phyloP scores from a whole-genome alignment of 2,113 vertebrate species.

The Motacilla tschutschensis region DNA sequence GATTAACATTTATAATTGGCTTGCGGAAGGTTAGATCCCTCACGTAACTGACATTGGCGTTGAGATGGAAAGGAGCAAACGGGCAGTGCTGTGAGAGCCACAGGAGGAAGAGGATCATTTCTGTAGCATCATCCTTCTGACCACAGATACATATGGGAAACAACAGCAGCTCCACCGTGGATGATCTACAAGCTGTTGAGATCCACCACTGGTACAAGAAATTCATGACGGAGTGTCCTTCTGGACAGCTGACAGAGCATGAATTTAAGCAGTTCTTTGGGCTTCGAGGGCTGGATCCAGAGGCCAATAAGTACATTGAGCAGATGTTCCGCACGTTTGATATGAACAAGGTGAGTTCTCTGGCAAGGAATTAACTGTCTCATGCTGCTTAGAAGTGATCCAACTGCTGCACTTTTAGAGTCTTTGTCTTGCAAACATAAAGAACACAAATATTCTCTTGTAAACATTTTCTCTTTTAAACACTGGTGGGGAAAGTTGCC shows the following conservation, averaged over 20 bases:
- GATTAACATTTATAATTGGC: constrained; percentile 46
- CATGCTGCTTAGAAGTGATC: neutral
- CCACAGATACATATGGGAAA: constrained; percentile 77
- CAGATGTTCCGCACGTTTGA: constrained; percentile 95
- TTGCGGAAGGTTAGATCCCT: neutral
- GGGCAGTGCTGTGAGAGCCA: neutral
- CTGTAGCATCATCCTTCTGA: neutral
- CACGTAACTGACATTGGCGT: neutral
- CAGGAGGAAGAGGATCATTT: neutral
- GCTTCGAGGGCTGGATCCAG: constrained; percentile 80
- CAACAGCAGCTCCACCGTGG: constrained; percentile 78
- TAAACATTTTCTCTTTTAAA: neutral
- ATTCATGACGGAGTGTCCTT: constrained; percentile 91
- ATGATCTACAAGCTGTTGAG: constrained; percentile 88
- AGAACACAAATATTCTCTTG: neutral
- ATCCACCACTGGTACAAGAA: constrained; percentile 95
- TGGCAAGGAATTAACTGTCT: neutral
- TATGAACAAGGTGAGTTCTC: constrained; percentile 88
- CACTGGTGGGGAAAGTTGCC: neutral
- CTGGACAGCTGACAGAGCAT: constrained; percentile 87
- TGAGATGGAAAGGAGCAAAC: neutral
- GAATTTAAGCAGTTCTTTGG: constrained; percentile 94
- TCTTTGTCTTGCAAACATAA: neutral
- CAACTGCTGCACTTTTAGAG: neutral
- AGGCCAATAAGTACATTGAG: constrained; percentile 88